Evolutionary conservation across 1,140 invertebrate genomes (phyloP).

Genomic region (Scaptomyza montana): DNA sequence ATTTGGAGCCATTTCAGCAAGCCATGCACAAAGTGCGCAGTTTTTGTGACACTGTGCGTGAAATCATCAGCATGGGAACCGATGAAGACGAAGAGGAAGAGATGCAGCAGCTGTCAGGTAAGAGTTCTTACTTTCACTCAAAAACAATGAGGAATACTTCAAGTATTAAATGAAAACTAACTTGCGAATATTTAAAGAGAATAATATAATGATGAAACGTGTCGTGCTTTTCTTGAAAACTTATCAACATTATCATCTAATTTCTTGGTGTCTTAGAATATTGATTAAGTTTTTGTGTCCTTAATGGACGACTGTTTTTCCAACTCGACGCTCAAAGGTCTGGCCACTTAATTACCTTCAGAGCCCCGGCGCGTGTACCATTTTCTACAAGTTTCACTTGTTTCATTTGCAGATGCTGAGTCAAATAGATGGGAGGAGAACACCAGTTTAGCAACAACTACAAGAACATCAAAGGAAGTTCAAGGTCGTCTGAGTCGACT

Average conservation of each 20-base stretch:
- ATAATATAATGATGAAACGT: too few relatives aligned
- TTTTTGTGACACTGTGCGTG: constrained; percentile 65
- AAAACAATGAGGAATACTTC: too few relatives aligned
- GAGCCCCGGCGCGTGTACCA: constrained; percentile 10
- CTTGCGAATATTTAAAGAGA: too few relatives aligned
- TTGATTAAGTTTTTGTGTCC: background rate
- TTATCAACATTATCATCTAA: too few relatives aligned
- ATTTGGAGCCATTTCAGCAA: constrained; percentile 52
- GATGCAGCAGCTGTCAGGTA: constrained; percentile 36
- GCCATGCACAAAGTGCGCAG: constrained; percentile 54
- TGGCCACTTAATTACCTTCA: constrained; percentile 69
- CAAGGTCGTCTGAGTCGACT: constrained; percentile 66
- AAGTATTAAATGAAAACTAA: too few relatives aligned
- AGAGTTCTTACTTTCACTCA: constrained; percentile 15
- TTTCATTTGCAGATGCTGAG: constrained; percentile 32
- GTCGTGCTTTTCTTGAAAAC: too few relatives aligned
- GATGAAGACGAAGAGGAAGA: constrained; percentile 10
- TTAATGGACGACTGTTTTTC: constrained; percentile 13
- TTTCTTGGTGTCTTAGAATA: background rate
- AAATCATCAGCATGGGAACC: constrained; percentile 45
- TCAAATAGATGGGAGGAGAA: constrained; percentile 48
- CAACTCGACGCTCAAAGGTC: constrained; percentile 42
- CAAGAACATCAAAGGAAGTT: constrained; percentile 68
- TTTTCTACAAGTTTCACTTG: background rate
- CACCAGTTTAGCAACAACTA: constrained; percentile 6